Base-by-base conservation (phyloP, 2,113 vertebrate genomes). In the Lethenteron camtschaticum region DNA sequence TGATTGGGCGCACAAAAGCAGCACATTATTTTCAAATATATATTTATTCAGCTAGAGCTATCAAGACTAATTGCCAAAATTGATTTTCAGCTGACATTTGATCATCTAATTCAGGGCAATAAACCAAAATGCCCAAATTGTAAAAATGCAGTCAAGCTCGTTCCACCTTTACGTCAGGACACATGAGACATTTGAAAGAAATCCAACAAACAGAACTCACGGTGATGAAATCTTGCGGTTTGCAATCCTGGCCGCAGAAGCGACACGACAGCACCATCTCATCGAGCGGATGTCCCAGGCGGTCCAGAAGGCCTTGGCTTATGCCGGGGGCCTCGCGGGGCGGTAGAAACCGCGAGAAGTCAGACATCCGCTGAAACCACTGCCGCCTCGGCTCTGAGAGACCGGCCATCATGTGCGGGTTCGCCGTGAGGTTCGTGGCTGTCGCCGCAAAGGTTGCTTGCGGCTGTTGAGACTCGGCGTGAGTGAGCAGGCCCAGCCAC, bases 251-350 rank as follows among this genome's bases (percentile, higher is more conserved):
- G 71, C 91, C 91, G 72, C 87, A 85, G 82, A 90, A 97, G 79
- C 90, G 95, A 85, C 92, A 97, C 58, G 87, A 88, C 55, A 97
- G 86, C 66, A 97, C 85, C 90, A 96, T 97, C 80, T 97, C 92
- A 69, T 97, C 92, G 71, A 97, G 81, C 75, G 90, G 89, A 79
- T 97, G 92, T 75, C 91, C 87, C 77, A 97, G 81, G 69, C 92
- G 81, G 80, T 96, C 89, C 85, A 97, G 87, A 82, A 97, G 94
- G 76, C 86, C 86, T 73, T 87, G 83, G 80, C 86, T 94, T 84
- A 91, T 95, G 70, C 90, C 92, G 59, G 90, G 90, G 76, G 90
- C 95, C 82, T 87, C 87, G 10, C 92, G 87, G 56, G 92, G 92
- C 0, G 91, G 92, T 74, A 95, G 78, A 76, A 96, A 96, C 75